Conservation (phyloP, 2,113 vertebrate genomes). For the Shinisaurus crocodilurus region DNA sequence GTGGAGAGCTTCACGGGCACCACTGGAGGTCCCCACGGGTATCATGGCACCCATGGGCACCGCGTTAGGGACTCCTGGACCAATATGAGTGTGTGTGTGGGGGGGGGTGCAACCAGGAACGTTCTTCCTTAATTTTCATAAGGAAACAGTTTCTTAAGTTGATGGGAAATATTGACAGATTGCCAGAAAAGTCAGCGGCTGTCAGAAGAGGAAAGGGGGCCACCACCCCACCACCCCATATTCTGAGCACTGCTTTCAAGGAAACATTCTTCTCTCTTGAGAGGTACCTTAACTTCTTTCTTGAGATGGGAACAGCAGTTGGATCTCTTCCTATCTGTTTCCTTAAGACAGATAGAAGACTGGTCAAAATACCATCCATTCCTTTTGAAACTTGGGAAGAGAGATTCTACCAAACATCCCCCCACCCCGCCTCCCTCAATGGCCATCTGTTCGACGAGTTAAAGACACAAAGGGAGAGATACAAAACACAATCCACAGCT, state of each 20-base stretch:
- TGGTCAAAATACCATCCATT: not conserved
- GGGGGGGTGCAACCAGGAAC: not conserved
- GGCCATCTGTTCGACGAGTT: not conserved
- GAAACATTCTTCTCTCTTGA: not conserved
- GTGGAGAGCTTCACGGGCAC: no score
- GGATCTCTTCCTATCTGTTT: not conserved
- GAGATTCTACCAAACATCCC: not conserved
- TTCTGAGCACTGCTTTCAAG: not conserved
- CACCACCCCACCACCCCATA: no score
- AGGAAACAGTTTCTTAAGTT: slow-evolving; percentile 30
- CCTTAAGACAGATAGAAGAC: not conserved
- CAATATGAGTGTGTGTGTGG: no score
- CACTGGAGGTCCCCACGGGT: no score
- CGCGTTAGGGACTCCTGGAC: no score
- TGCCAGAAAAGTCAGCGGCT: slow-evolving; percentile 28
- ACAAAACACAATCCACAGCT: not conserved
- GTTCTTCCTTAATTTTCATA: slow-evolving; percentile 22
- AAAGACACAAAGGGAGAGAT: accelerated
- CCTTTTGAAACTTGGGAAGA: not conserved
- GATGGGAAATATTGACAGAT: slow-evolving; percentile 42
- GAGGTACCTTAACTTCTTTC: not conserved
- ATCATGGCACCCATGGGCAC: no score
- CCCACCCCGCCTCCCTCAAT: not conserved
- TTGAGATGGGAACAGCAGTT: not conserved
- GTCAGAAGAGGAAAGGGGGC: not conserved